Base-by-base conservation (phyloP, 2,113 vertebrate genomes). In the Octodon degus region DNA sequence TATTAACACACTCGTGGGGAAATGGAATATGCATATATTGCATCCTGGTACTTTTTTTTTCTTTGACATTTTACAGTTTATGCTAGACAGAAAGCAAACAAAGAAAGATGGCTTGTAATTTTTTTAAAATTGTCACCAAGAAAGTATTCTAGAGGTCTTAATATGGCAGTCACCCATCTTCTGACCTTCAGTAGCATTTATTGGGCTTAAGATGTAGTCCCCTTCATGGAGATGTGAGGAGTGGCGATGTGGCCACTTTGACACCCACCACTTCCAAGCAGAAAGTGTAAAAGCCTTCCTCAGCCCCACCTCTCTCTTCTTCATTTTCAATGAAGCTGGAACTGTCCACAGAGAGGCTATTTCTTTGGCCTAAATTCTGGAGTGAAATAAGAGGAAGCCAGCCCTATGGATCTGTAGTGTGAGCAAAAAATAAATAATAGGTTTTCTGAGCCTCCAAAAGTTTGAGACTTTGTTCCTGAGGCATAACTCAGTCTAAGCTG, bases 1-100 rank as follows among this genome's bases (percentile, higher is more conserved):
- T 43, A 43, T 50, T 50, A 79, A 50, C 47, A 50, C 27, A 32
- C 7, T 47, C 24, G 13, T 47, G 25, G 40, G 43, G 74, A 47
- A 47, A 47, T 47, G 24, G 43, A 8, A 77, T 16, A 47, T 30
- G 30, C 25, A 47, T 43, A 47, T 50, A 30, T 50, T 50, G 43
- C 14, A 79, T 79, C 13, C 1, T 50, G 43, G 27, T 50, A 50
- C 20, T 25, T 50, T 30, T 47, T 83, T 82, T 67, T 37, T 70
- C 30, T 34, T 86, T 86, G 25, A 67, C 20, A 43, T 53, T 93
- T 91, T 82, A 34, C 65, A 86, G 43, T 58, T 83, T 89, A 91
- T 95, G n/a, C 65, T 90, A 89, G 13, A 89, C 5, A 95, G 68
- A 70, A 85, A 92, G n/a, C 53, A 90, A 95, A 77, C 27, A 92